Evolutionary conservation across 1,140 invertebrate genomes (phyloP), one percentile per base, ranked within the genome.

Genomic region (Papilio polytes): DNA sequence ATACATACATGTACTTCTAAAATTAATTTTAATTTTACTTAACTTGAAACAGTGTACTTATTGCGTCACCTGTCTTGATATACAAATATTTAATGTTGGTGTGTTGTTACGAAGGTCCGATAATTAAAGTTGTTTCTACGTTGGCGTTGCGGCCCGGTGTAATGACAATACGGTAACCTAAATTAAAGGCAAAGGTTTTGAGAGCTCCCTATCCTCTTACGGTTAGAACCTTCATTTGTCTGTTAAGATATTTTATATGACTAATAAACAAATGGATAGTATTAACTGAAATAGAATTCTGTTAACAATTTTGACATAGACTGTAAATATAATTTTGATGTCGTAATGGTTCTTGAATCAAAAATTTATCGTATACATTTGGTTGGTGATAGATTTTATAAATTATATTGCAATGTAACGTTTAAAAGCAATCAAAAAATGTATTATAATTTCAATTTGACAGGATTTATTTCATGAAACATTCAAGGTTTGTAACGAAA

Each of bases 401-500:
- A 48, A 48, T 48, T 12, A 13, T 36, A 48, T 48, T 48, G 4
- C 46, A 48, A 13, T 48, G 3, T 59, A 22, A 56, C 22, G 12
- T 36, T 18, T 78, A 36, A 26, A 56, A 15, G 13, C 26, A 36
- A 78, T 59, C 74, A 46, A 76, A 76, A 76, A 15, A 76, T 8
- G 1, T 41, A 41, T 59, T 78, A 59, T 59, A 78, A 48, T 78
- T 78, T 78, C 13, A n/a, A 26, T 44, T 78, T 53, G 0, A 56
- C n/a, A 78, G 41, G 22, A 66, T 66, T 78, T 66, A 66, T 78
- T 20, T 78, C 77, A 66, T 78, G 66, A 78, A 78, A 78, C 36
- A 66, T 78, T 78, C 59, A 78, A 46, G 31, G 13, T 18, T 63
- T 31, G 41, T 83, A 85, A 88, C 87, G 82, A 83, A 88, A 88